Evolutionary conservation across 1,140 invertebrate species (phyloP), one percentile per base, ranked within the genome.

Genomic region (Drosophila carrolli): DNA sequence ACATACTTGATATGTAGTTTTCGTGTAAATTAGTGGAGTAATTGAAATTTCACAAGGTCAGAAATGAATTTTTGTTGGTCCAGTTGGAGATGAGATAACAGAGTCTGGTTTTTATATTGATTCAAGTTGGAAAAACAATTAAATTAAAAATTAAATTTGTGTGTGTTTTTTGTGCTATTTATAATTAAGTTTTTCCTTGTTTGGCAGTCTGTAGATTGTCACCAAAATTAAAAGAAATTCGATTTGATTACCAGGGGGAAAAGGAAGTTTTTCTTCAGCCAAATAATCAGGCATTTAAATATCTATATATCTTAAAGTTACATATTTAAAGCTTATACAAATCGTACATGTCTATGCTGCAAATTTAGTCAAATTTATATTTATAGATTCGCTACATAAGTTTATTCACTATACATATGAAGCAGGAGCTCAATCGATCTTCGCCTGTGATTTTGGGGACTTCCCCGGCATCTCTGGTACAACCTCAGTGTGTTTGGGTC

Each of bases 121-220:
- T 23, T 50, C 6, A 9, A n/a, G 35, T 10, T 50, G 13, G 23
- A 59, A 47, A 68, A 46, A 7, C 51, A 47, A 16, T 13, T 8
- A n/a, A n/a, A 23, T 1, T 19, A 23, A 23, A 23, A 23, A 23
- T 27, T 38, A 54, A 43, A 16, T 51, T 46, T 27, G 23, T 47
- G 9, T 27, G 44, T 41, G 35, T 5, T 51, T 46, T 19, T 55
- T 81, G 75, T 62, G 75, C 62, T 40, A 41, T 72, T 75, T 66
- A 46, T 48, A 38, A 5, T 71, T 47, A 71, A 8, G 32, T 47
- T 48, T 37, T 13, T 13, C 67, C 13, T 47, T 47, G 19, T 53
- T 80, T 71, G 80, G 84, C 84, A 88, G 84, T 88, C 80, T 89
- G 80, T 89, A 83, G 84, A 88, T 88, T 88, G 84, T 88, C 84